Conservation (phyloP, 2,113 vertebrate genomes). For the Eurypyga helias region DNA sequence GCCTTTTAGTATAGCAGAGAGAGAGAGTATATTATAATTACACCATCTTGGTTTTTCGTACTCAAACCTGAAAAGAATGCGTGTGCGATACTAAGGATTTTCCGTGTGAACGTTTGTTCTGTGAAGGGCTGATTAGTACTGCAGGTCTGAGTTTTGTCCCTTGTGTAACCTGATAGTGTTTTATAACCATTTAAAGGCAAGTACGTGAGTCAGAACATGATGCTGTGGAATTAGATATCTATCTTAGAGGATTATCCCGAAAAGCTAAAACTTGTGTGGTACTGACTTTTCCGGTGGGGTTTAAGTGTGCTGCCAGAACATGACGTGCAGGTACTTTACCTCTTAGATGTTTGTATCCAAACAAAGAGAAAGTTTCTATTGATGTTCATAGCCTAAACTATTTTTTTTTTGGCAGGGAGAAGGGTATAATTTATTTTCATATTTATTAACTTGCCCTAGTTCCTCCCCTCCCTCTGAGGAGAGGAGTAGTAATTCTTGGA, state of each 20-base stretch:
- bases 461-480: background rate
- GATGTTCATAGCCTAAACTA: background rate
- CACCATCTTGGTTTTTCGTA: background rate
- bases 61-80: background rate
- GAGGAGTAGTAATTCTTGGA: background rate
- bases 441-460: conserved; percentile 51
- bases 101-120: background rate
- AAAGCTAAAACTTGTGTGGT: background rate
- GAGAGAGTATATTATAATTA: background rate
- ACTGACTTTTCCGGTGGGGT: background rate
- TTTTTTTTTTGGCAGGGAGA: background rate
- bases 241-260: background rate
- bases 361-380: background rate
- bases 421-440: conserved; percentile 52
- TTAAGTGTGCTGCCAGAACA: background rate
- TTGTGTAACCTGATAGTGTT: background rate
- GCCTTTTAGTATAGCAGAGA: conserved; percentile 27
- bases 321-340: background rate
- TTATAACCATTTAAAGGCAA: background rate
- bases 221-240: background rate
- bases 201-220: background rate
- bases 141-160: background rate
- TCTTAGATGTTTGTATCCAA: conserved; percentile 25
- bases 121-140: background rate
- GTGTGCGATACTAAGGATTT: background rate